Percentiles rank a stretch among this genome's conserved stretches.
Conservation (phyloP, 2,888 invertebrate species). For the Anarsia innoxiella region DNA sequence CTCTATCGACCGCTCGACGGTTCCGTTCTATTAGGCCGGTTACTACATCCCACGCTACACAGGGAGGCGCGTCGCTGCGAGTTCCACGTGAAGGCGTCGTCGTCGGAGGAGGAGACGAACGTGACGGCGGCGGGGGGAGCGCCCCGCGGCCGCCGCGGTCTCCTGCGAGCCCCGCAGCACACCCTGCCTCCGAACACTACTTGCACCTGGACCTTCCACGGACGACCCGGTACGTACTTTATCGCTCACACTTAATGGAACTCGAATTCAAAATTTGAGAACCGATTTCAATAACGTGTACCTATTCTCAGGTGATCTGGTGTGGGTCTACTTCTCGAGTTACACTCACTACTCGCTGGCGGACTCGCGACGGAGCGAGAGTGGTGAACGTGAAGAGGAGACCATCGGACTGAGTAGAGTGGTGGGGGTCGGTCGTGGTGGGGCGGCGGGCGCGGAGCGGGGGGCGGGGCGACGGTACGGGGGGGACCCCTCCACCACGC, state of each 20-base stretch:
- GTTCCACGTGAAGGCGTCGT: constrained; percentile 85
- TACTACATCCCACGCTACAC: too few relatives aligned
- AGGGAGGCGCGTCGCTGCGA: constrained; percentile 79
- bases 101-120: constrained; percentile 73
- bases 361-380: constrained; percentile 63
- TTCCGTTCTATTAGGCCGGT: too few relatives aligned
- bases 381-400: constrained; percentile 67
- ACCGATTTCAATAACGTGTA: too few relatives aligned
- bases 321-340: constrained; percentile 92
- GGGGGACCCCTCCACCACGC: too few relatives aligned
- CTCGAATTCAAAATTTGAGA: too few relatives aligned
- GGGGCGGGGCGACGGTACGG: constrained; percentile 33
- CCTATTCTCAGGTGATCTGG: constrained; percentile 80
- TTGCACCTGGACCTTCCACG: constrained; percentile 90
- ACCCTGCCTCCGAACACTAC: constrained; percentile 90
- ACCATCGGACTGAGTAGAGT: constrained; percentile 20
- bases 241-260: too few relatives aligned
- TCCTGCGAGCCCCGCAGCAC: constrained; percentile 86
- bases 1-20: too few relatives aligned
- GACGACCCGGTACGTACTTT: constrained; percentile 71
- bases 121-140: constrained; percentile 44
- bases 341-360: constrained; percentile 86
- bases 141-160: constrained; percentile 77
- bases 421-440: constrained; percentile 18
- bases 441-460: constrained; percentile 40